Conservation (phyloP, 92 coral and sea anemone species). For the Porites lobata region DNA sequence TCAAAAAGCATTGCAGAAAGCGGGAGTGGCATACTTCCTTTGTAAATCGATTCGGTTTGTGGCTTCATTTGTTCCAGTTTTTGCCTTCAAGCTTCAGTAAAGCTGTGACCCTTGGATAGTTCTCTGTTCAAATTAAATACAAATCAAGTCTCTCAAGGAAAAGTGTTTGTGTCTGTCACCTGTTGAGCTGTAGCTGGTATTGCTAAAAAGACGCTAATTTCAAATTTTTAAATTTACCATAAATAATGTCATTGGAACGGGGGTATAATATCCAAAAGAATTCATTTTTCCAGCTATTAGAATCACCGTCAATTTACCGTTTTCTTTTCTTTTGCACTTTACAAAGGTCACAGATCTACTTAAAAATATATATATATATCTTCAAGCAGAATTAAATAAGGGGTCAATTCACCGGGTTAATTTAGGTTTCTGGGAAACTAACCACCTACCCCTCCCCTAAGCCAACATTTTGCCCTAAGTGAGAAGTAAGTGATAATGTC, state of each 20-base stretch:
- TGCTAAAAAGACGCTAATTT: background rate
- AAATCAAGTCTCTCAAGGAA: background rate
- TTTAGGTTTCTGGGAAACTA: too few relatives aligned
- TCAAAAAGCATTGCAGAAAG: background rate
- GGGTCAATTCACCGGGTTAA: too few relatives aligned
- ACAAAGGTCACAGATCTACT: background rate
- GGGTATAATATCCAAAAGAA: background rate
- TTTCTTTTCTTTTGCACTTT: background rate
- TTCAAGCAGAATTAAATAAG: too few relatives aligned
- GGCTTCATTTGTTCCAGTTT: background rate
- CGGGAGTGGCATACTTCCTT: background rate
- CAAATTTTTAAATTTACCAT: background rate
- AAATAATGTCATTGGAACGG: background rate
- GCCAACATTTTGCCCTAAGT: too few relatives aligned
- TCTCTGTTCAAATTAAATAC: background rate
- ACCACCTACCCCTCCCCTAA: too few relatives aligned
- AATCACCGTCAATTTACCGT: too few relatives aligned
- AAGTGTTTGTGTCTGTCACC: constrained; percentile 24
- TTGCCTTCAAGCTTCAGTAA: background rate
- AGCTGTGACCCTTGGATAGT: background rate
- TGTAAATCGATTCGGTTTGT: background rate
- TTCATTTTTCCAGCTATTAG: background rate
- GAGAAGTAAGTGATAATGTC: too few relatives aligned
- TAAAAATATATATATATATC: too few relatives aligned
- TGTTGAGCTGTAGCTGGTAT: constrained; percentile 8